Percentiles rank a stretch among this genome's conserved stretches.
Conservation (phyloP, 2,888 invertebrate species). For the Agriopis marginaria region DNA sequence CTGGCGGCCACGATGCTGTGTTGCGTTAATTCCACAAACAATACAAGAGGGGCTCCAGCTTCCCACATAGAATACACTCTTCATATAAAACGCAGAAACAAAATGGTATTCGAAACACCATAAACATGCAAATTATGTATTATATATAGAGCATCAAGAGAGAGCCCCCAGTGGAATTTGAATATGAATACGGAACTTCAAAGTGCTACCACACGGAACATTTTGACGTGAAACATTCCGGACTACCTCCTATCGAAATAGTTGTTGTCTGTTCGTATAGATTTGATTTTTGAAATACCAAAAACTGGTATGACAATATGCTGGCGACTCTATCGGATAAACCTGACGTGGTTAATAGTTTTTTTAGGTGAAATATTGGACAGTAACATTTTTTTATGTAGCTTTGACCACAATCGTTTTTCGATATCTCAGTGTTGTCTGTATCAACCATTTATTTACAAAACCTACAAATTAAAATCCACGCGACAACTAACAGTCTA, state of each 20-base stretch:
- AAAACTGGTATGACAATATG: conserved; percentile 29
- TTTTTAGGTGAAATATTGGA: conserved; percentile 1
- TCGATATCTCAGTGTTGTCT: background rate
- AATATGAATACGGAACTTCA: conserved; percentile 59
- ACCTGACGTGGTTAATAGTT: conserved; percentile 16
- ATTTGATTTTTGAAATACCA: conserved; percentile 41
- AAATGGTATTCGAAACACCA: conserved; percentile 55
- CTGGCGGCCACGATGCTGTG: conserved; percentile 73
- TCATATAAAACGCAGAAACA: conserved; percentile 54
- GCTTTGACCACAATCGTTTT: background rate
- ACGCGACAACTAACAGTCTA: too few species aligned
- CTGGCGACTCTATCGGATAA: conserved; percentile 12
- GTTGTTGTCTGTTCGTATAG: conserved; percentile 27
- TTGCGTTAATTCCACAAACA: conserved; percentile 76
- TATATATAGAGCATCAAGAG: conserved; percentile 55
- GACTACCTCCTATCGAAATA: conserved; percentile 37
- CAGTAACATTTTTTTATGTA: conserved; percentile 1
- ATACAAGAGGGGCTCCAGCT: conserved; percentile 63
- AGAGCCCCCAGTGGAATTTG: conserved; percentile 60
- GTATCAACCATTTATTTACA: too few species aligned
- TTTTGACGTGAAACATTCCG: conserved; percentile 34
- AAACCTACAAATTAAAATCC: too few species aligned
- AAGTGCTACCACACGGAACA: conserved; percentile 39
- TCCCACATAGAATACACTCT: conserved; percentile 46
- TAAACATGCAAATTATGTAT: conserved; percentile 68